Percentiles rank a stretch among this genome's conserved stretches.
phyloP scores from a whole-genome alignment of 2,797 vertebrate species.

The Cichlasoma orientale region DNA sequence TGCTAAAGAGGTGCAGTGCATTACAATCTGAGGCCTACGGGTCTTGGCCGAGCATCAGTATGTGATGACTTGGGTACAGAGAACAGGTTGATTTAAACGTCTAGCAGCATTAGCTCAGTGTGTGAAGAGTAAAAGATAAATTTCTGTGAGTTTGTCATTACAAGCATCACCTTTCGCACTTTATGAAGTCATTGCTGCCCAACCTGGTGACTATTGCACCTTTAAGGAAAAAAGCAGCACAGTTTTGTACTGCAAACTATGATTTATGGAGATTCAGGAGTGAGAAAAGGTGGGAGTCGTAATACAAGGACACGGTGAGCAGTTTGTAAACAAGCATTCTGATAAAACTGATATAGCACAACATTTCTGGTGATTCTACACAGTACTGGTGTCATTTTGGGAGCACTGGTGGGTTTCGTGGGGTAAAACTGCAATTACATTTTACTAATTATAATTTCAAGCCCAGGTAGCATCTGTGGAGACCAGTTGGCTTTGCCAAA shows the following conservation, averaged over 20 bases:
- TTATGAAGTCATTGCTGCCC: not conserved
- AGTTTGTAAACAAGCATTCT: slow-evolving; percentile 44
- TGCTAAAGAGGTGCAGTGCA: not conserved
- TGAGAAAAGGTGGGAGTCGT: not conserved
- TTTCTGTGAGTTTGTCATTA: not conserved
- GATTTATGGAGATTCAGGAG: slow-evolving; percentile 7
- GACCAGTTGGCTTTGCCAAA: slow-evolving; percentile 31
- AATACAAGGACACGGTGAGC: slow-evolving; percentile 17
- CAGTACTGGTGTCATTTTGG: slow-evolving; percentile 12
- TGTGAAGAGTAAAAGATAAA: not conserved
- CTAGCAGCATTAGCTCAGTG: not conserved
- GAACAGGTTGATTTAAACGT: not conserved
- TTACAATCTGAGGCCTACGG: not conserved
- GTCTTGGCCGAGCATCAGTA: fast-evolving
- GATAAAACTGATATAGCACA: slow-evolving; percentile 27
- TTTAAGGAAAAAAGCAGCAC: not conserved
- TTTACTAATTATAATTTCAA: slow-evolving; percentile 46
- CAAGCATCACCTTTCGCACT: not conserved
- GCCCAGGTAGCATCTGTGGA: slow-evolving; percentile 42
- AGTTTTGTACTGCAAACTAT: not conserved
- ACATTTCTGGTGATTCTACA: slow-evolving; percentile 22
- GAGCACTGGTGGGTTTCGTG: slow-evolving; percentile 22
- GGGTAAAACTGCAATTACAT: slow-evolving; percentile 30
- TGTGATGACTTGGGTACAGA: not conserved
- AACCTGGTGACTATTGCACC: not conserved